These are phyloP conservation scores for Thymelicus lineola DNA, from an alignment of 2,888 invertebrate genomes.

Conservation along the genomic window DNA sequence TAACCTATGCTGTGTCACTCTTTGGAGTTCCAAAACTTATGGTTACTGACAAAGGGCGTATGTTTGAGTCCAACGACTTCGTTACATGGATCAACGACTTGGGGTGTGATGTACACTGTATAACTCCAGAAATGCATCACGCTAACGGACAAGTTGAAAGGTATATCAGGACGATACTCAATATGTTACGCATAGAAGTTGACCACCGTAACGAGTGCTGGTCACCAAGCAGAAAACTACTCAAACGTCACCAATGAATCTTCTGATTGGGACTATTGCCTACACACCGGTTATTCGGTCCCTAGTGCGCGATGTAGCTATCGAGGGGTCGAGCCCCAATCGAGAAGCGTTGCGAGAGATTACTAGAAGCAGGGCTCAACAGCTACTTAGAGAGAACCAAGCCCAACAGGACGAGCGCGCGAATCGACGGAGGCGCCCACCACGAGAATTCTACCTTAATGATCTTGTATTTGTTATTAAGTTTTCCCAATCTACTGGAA, in stretches of 20 bases:
- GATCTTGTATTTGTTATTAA: no score
- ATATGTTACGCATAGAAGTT: constrained; percentile 33
- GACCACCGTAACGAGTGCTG: constrained; percentile 12
- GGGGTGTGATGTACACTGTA: constrained; percentile 36
- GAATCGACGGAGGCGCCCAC: no score
- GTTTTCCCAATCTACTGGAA: no score
- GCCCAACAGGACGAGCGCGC: no score
- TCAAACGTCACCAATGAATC: constrained; percentile 40
- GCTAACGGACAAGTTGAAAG: constrained; percentile 43
- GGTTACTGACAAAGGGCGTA: constrained; percentile 31
- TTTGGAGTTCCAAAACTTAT: constrained; percentile 36
- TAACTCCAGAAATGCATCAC: constrained; percentile 44
- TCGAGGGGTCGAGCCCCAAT: constrained; percentile 23
- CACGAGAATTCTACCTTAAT: no score
- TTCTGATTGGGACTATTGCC: constrained; percentile 38
- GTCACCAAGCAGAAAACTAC: constrained; percentile 35
- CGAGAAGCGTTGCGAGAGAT: constrained; percentile 14
- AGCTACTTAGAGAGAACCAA: no score
- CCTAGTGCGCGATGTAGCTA: constrained; percentile 40
- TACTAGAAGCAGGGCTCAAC: no score
- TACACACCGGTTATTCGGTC: constrained; percentile 39
- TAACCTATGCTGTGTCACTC: constrained; percentile 22
- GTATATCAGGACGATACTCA: constrained; percentile 40
- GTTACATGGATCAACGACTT: constrained; percentile 8
- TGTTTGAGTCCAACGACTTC: constrained; percentile 28